Evolutionary conservation across 2,888 invertebrate species (phyloP), one percentile per base, ranked within the genome.

Genomic region (Phengaris alcon): DNA sequence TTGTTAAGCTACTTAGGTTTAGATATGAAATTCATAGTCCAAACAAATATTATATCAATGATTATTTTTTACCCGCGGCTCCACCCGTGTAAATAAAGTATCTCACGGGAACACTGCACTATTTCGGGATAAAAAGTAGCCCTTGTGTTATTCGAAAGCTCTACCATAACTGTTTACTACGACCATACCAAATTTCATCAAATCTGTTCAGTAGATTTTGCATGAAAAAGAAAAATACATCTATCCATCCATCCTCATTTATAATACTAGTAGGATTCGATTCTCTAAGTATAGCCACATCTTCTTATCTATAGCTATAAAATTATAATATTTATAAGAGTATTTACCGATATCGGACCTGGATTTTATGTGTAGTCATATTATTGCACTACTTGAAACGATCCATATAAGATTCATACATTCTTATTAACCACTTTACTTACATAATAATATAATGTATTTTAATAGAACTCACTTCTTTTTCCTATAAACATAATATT

Each of bases 241-340:
- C 35, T 2, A 35, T 35, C 35, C 35, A 35, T 35, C 35, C 2
- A 35, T 35, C 35, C n/a, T 35, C 35, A 35, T 35, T 35, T 35
- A 35, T 35, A 35, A 35, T 35, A 35, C 35, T 35, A 35, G 3
- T 35, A 35, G 35, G 3, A 35, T 35, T 48, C 8, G 48, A 22
- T 10, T 59, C 69, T 48, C 48, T 15, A 69, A 69, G 48, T 48
- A 48, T 69, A 69, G 46, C 8, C 15, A 69, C 48, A 48, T 69
- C 48, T 69, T 73, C 74, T 76, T 78, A 78, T 79, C 78, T 73
- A 54, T 6, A 6, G 13, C 55, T 52, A 75, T 68, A 76, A 74
- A 75, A 54, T 75, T 51, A 69, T 76, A 72, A 76, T 74, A 78
- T 77, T 77, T 76, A 74, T 79, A 79, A 77, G 78, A 72, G 76